Percentiles rank a stretch among this genome's conserved stretches.
Evolutionary conservation across 1,140 invertebrate species (phyloP).

Genomic region (Pachyrhynchus sulphureomaculatus): DNA sequence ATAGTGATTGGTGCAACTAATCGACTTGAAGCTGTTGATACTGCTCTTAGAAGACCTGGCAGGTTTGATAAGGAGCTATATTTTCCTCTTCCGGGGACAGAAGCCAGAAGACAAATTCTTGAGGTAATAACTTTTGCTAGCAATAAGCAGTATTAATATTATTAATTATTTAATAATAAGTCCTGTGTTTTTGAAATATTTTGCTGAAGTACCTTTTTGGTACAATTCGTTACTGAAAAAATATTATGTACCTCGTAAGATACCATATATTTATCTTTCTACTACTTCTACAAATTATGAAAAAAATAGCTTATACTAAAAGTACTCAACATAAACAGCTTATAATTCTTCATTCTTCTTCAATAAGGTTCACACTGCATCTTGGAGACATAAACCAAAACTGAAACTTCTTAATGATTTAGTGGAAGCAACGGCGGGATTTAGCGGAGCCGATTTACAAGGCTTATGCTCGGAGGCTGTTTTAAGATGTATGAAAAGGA

Average conservation of each 20-base stretch:
- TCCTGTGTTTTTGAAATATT: no score
- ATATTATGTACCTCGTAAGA: no score
- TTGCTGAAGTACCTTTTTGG: no score
- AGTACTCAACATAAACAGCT: no score
- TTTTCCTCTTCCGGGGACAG: constrained; percentile 66
- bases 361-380: constrained; percentile 42
- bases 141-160: neutral
- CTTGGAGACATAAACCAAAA: constrained; percentile 52
- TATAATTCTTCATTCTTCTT: no score
- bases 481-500: constrained; percentile 73
- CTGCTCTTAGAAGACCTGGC: constrained; percentile 77
- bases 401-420: constrained; percentile 61
- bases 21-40: constrained; percentile 79
- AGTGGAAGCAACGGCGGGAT: constrained; percentile 77
- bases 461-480: constrained; percentile 85
- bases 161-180: neutral
- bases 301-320: no score
- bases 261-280: no score
- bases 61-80: constrained; percentile 80
- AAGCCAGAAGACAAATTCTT: constrained; percentile 53
- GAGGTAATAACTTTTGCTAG: constrained; percentile 24
- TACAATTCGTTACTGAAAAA: no score
- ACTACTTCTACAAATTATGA: no score
- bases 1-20: constrained; percentile 85
- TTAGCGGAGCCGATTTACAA: constrained; percentile 88